Conservation (phyloP, 1,140 invertebrate genomes). For the Bombus turneri region DNA sequence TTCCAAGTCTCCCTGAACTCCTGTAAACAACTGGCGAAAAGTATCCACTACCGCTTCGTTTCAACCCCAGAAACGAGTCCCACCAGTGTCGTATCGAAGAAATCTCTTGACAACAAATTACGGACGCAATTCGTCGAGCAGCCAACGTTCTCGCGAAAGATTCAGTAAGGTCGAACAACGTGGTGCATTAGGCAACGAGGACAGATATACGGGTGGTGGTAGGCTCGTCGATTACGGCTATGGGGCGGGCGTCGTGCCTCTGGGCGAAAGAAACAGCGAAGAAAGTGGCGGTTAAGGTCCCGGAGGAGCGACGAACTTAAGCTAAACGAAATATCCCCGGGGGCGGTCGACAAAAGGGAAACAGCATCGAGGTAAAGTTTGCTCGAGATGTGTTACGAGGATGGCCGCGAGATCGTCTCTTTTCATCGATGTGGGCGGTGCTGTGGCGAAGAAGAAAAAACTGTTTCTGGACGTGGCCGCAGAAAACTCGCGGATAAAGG, state of each 20-base stretch:
- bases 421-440: slow-evolving; percentile 10
- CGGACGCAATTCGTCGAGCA: neutral
- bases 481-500: neutral
- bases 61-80: neutral
- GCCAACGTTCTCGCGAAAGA: neutral
- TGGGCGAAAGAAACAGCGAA: neutral
- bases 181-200: slow-evolving; percentile 7
- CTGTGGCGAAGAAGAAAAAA: neutral
- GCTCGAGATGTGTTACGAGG: neutral
- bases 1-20: no score
- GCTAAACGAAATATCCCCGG: slow-evolving; percentile 50
- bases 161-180: neutral
- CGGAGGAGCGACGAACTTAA: slow-evolving; percentile 19
- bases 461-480: neutral
- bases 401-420: slow-evolving; percentile 12
- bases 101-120: neutral
- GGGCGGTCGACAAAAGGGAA: slow-evolving; percentile 23
- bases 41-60: neutral
- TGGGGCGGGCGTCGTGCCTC: neutral
- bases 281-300: slow-evolving; percentile 11
- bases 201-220: neutral
- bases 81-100: neutral
- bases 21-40: no score
- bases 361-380: slow-evolving; percentile 19
- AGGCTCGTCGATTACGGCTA: neutral